Evolutionary conservation across 2,113 vertebrate species (phyloP), one percentile per base, ranked within the genome.

Genomic region (Antennarius striatus): DNA sequence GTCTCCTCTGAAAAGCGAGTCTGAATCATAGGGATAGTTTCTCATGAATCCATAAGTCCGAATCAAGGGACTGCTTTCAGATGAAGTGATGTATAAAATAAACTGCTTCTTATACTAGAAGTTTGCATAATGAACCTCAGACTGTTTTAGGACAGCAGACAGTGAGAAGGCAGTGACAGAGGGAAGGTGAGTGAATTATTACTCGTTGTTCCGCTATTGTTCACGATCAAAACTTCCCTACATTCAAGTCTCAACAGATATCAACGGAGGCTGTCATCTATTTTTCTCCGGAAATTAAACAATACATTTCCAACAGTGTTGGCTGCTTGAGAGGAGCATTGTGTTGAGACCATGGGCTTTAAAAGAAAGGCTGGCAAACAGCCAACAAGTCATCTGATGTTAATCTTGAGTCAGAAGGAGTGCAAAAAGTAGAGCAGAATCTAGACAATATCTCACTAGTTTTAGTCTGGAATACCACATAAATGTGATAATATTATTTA

Each of bases 251-350:
- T 71, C 28, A 81, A 79, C 50, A 43, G 42, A 43, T 43, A 43
- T 43, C 3, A 43, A 53, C 68, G 45, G 56, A 72, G 69, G 71
- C 63, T 68, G 73, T 55, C 66, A 77, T 82, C 22, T 87, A 79
- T 89, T 89, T 88, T 71, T 65, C 75, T 49, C 49, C 79, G 89
- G 88, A 91, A 91, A 86, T 76, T 53, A 69, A 87, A 88, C 89
- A 91, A 91, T 89, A 73, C 68, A 64, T 56, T 74, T 79, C 86
- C 89, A 80, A 63, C 86, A 55, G 86, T 52, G 83, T 80, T 15
- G 70, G 75, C 73, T 68, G 65, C 75, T 73, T 52, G 56, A 46
- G 56, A 75, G 68, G 81, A 69, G 68, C 84, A 86, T 87, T 89
- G 83, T 87, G 66, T 88, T 73, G 46, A 69, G 70, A 68, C 63